phyloP scores from a whole-genome alignment of 2,113 vertebrate species.

The Indicator maculatus region DNA sequence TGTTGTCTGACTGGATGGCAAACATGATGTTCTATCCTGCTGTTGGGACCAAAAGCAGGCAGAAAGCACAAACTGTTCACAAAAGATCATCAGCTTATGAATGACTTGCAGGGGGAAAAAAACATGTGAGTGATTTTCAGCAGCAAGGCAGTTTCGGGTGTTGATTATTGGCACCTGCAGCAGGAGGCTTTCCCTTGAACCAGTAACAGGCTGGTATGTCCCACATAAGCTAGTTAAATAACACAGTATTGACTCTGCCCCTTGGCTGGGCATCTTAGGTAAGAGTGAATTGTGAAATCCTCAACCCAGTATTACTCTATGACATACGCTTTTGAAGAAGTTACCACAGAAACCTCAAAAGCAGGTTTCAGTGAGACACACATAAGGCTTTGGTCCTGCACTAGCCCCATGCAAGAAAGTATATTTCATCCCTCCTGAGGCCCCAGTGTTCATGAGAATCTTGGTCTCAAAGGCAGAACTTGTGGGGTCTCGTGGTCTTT shows the following conservation, averaged over 20 bases:
- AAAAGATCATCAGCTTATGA: background rate
- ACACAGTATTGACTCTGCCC: slow-evolving; percentile 21
- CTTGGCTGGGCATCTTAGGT: slow-evolving; percentile 58
- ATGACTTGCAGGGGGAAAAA: slow-evolving; percentile 20
- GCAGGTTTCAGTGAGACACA: slow-evolving; percentile 49
- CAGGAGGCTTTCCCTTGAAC: background rate
- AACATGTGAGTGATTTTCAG: slow-evolving; percentile 1
- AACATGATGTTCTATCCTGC: background rate
- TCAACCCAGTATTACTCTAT: slow-evolving; percentile 43
- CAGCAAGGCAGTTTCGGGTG: background rate
- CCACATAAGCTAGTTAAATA: slow-evolving; percentile 53
- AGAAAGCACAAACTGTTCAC: background rate
- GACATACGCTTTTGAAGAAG: slow-evolving; percentile 70
- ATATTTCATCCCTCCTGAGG: background rate
- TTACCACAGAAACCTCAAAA: slow-evolving; percentile 71
- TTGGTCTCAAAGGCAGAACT: background rate
- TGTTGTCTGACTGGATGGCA: background rate
- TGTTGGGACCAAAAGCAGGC: background rate
- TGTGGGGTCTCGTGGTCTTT: background rate
- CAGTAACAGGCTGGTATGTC: slow-evolving; percentile 13
- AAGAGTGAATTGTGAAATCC: slow-evolving; percentile 67
- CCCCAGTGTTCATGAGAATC: background rate
- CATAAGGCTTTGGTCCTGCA: background rate
- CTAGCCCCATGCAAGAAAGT: rapidly evolving
- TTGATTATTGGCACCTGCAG: background rate